Evolutionary conservation across 2,888 invertebrate species (phyloP).

Genomic region (Proisotoma minuta): DNA sequence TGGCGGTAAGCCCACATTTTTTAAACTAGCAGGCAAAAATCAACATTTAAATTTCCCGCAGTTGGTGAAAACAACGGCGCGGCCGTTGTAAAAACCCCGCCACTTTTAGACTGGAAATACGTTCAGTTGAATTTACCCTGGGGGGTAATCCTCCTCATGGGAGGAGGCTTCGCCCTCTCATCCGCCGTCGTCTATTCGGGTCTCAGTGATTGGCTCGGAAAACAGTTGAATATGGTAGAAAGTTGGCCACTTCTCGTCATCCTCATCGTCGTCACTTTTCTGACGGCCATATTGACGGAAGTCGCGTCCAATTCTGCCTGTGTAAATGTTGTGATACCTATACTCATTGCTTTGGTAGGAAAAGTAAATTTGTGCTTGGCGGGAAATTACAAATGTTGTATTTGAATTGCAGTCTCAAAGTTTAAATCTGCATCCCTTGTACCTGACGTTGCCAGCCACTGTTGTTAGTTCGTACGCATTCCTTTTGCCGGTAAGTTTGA

Average conservation of each 20-base stretch:
- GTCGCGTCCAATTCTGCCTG: conserved; percentile 87
- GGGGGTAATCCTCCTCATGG: conserved; percentile 32
- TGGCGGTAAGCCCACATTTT: conserved; percentile 20
- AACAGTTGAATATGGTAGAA: conserved; percentile 60
- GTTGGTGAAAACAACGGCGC: background rate
- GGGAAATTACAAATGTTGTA: background rate
- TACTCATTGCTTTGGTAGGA: conserved; percentile 70
- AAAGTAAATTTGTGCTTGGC: background rate
- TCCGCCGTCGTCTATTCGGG: conserved; percentile 75
- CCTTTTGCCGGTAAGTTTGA: conserved; percentile 46
- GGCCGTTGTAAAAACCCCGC: conserved; percentile 9
- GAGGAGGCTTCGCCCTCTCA: conserved; percentile 87
- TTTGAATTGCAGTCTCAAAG: conserved; percentile 60
- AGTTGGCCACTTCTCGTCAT: conserved; percentile 62
- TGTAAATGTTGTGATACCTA: conserved; percentile 80
- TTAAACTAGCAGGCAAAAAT: background rate
- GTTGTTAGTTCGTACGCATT: conserved; percentile 87
- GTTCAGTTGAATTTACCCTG: conserved; percentile 31
- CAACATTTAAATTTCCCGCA: no score
- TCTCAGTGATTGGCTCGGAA: conserved; percentile 70
- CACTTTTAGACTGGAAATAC: conserved; percentile 34
- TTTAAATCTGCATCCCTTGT: conserved; percentile 74
- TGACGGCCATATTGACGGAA: conserved; percentile 64
- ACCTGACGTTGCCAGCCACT: conserved; percentile 82
- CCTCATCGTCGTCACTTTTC: conserved; percentile 68